Conservation (phyloP, 2,888 invertebrate species). For the Erebia palarica region DNA sequence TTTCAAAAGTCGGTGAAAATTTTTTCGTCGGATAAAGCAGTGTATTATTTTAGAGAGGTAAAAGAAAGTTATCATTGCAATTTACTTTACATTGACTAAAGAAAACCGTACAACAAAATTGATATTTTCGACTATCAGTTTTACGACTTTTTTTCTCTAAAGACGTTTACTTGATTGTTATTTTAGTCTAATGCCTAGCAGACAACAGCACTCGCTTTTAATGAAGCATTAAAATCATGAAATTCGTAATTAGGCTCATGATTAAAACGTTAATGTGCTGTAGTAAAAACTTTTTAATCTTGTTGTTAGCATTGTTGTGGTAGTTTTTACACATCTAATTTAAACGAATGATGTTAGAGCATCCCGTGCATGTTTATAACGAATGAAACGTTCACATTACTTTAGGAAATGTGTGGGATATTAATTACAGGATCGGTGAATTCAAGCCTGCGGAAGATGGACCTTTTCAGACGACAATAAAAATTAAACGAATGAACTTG, state of each 20-base stretch:
- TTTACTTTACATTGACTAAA: neutral
- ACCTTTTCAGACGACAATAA: too few species aligned
- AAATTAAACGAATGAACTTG: too few species aligned
- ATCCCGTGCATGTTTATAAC: neutral
- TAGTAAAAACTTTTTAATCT: conserved; percentile 14
- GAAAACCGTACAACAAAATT: neutral
- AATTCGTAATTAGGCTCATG: neutral
- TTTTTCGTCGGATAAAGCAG: too few species aligned
- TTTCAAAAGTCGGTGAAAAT: too few species aligned
- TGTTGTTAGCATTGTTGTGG: conserved; percentile 10
- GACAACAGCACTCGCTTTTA: conserved; percentile 6
- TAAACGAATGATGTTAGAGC: neutral
- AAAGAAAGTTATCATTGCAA: too few species aligned
- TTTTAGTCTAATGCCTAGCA: conserved; percentile 22
- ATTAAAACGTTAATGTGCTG: neutral
- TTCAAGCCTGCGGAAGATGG: neutral
- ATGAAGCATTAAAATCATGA: conserved; percentile 16
- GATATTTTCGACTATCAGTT: neutral
- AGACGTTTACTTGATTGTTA: conserved; percentile 13
- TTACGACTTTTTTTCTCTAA: conserved; percentile 23
- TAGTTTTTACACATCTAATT: neutral
- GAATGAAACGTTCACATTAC: too few species aligned
- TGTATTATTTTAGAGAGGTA: too few species aligned
- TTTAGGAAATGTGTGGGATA: too few species aligned
- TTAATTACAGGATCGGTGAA: neutral